These are phyloP conservation scores for Melieria crassipennis DNA, from an alignment of 2,888 invertebrate genomes.

Conservation along the genomic window DNA sequence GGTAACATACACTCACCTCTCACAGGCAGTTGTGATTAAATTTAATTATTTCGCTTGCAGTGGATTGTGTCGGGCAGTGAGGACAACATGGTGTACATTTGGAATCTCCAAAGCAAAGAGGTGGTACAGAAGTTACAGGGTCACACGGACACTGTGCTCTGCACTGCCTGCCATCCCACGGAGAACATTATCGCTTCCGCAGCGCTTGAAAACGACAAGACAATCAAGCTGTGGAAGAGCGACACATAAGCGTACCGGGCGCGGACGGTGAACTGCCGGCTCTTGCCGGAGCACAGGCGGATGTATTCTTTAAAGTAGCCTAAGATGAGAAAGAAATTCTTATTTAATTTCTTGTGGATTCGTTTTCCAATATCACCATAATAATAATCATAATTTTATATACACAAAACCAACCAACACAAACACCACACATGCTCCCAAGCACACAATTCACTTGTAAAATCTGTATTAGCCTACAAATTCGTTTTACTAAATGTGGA, in stretches of 20 bases:
- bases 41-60: constrained; percentile 67
- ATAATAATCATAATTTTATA: neutral
- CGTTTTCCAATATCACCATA: neutral
- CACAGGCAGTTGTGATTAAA: constrained; percentile 5
- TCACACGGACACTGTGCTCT: constrained; percentile 94
- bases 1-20: constrained; percentile 67
- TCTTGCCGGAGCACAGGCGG: neutral
- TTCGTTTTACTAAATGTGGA: constrained; percentile 10
- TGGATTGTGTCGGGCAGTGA: constrained; percentile 99
- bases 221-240: constrained; percentile 99
- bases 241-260: constrained; percentile 74
- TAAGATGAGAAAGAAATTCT: constrained; percentile 15
- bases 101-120: constrained; percentile 99
- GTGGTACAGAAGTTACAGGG: constrained; percentile 97
- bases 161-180: constrained; percentile 98
- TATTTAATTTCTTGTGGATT: neutral
- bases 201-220: constrained; percentile 97
- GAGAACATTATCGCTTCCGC: constrained; percentile 99
- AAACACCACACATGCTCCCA: neutral
- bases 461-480: neutral
- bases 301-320: constrained; percentile 20
- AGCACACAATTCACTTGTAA: constrained; percentile 13
- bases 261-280: neutral
- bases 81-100: constrained; percentile 98
- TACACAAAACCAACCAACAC: neutral